phyloP scores from a whole-genome alignment of 2,113 vertebrate species.

The Zosterops japonicus region DNA sequence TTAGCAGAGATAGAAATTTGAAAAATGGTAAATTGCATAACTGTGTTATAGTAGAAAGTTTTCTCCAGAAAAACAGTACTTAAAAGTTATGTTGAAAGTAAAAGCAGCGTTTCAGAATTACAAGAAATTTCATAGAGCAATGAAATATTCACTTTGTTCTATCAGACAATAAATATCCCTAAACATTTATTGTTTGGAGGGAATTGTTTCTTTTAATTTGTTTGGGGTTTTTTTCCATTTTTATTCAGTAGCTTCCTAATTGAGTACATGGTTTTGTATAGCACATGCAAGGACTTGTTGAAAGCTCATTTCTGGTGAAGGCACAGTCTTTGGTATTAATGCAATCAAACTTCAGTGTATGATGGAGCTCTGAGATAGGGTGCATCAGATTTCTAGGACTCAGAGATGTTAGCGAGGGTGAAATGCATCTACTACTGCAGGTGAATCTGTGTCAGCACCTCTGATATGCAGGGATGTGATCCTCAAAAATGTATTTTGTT shows the following conservation, averaged over 20 bases:
- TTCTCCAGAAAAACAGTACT: no score
- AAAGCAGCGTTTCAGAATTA: background rate
- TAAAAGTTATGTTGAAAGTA: background rate
- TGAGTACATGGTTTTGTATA: background rate
- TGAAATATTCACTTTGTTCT: background rate
- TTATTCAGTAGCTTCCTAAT: background rate
- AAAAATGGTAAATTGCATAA: no score
- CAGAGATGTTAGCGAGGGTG: background rate
- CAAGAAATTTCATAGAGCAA: background rate
- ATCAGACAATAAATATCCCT: background rate
- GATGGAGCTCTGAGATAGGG: background rate
- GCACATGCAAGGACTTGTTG: background rate
- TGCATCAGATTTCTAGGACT: background rate
- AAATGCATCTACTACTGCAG: background rate
- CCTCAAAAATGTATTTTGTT: constrained; percentile 27
- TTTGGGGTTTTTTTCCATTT: background rate
- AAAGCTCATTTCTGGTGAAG: background rate
- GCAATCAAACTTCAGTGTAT: background rate
- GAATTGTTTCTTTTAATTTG: background rate
- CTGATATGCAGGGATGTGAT: background rate
- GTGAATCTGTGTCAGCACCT: background rate
- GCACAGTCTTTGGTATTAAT: background rate
- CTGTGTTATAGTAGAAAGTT: no score
- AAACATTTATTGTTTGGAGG: background rate
- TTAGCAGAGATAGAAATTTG: no score